Conservation (phyloP, 2,113 vertebrate species). For the Himantopus leucocephalus region DNA sequence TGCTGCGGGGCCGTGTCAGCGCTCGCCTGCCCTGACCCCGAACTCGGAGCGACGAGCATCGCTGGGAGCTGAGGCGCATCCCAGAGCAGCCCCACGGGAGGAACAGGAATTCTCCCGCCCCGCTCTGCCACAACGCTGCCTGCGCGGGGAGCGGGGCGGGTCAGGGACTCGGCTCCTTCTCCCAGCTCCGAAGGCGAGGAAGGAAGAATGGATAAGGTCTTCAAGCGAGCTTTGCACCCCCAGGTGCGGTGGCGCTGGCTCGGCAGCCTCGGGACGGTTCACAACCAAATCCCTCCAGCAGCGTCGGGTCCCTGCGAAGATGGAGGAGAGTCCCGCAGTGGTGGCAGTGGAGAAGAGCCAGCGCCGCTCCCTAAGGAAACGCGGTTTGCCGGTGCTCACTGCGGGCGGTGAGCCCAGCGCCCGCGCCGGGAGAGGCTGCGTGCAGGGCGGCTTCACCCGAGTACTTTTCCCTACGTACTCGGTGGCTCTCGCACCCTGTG, state of each 20-base stretch:
- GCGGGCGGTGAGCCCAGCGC: background rate
- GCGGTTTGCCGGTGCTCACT: rapidly evolving
- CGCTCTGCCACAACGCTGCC: background rate
- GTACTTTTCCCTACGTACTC: background rate
- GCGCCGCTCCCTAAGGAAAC: rapidly evolving
- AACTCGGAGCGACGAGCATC: rapidly evolving
- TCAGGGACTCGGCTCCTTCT: background rate
- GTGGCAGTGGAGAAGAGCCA: background rate
- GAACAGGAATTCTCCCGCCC: background rate
- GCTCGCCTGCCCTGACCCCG: background rate
- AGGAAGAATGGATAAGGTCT: rapidly evolving
- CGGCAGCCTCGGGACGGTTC: background rate
- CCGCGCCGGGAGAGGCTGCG: rapidly evolving
- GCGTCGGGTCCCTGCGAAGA: rapidly evolving
- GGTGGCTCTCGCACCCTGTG: rapidly evolving
- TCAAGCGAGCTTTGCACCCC: background rate
- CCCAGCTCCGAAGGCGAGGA: background rate
- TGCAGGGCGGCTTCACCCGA: rapidly evolving
- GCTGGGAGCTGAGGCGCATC: background rate
- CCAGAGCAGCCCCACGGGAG: background rate
- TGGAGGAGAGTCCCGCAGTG: background rate
- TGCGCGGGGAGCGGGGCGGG: rapidly evolving
- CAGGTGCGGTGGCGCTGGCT: rapidly evolving
- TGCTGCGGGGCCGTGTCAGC: rapidly evolving
- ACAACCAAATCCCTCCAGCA: rapidly evolving